phyloP scores from a whole-genome alignment of 2,888 invertebrate genomes.

The Cryptosula pallasiana region DNA sequence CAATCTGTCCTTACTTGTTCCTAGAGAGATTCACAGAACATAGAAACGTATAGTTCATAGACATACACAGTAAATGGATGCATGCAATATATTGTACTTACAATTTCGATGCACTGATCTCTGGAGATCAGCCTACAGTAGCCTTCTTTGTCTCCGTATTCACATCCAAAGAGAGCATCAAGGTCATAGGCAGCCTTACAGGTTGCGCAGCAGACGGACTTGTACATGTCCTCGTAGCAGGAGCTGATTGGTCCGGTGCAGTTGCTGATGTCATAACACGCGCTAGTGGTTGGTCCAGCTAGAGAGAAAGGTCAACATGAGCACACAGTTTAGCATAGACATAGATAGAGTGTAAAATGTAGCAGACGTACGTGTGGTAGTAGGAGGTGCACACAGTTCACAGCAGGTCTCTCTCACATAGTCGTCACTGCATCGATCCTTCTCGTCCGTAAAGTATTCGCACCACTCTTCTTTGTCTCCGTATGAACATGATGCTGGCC shows the following conservation, averaged over 20 bases:
- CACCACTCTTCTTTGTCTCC: constrained; percentile 1
- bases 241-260: neutral
- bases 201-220: neutral
- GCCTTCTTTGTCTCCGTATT: neutral
- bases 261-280: neutral
- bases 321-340: neutral
- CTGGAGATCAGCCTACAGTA: neutral
- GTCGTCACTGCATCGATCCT: neutral
- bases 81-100: too few relatives aligned
- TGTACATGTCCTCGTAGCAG: neutral
- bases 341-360: neutral
- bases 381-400: neutral
- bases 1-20: neutral
- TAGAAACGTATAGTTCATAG: too few relatives aligned
- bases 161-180: neutral
- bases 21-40: neutral
- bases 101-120: neutral
- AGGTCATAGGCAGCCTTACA: neutral
- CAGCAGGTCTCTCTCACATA: neutral
- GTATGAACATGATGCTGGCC: neutral
- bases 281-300: neutral
- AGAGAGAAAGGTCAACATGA: neutral
- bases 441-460: neutral
- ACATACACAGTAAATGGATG: too few relatives aligned
- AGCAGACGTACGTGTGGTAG: neutral